These are phyloP conservation scores for Clamator glandarius DNA, from an alignment of 2,797 vertebrate genomes.

Conservation along the genomic window DNA sequence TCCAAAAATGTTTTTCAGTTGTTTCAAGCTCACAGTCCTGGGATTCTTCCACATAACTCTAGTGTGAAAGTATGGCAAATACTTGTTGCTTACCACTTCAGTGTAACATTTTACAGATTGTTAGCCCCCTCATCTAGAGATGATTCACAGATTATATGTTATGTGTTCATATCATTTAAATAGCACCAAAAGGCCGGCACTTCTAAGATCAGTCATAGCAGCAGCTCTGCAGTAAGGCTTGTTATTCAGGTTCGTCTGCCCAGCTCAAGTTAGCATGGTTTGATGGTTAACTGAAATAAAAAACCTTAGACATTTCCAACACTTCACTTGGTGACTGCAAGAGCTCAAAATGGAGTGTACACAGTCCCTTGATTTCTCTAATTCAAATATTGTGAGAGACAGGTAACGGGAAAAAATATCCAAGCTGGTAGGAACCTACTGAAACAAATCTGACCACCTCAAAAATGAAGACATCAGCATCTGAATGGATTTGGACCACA, in stretches of 20 bases:
- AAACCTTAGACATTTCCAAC: not conserved
- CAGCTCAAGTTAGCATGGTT: not conserved
- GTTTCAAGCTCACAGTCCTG: not conserved
- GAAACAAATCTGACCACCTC: not conserved
- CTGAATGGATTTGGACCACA: not conserved
- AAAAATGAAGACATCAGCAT: not conserved
- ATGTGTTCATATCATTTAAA: not conserved
- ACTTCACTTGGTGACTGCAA: not conserved
- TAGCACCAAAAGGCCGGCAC: not conserved
- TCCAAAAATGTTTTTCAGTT: constrained; percentile 1
- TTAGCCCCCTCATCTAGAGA: not conserved
- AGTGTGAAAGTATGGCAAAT: not conserved
- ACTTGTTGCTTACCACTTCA: not conserved
- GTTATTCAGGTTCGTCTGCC: not conserved
- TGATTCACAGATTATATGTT: not conserved
- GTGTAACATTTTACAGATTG: not conserved
- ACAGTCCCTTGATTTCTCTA: not conserved
- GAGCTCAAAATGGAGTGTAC: not conserved
- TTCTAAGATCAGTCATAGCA: not conserved
- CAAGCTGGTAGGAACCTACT: not conserved
- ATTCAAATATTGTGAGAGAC: not conserved
- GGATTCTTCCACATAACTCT: not conserved
- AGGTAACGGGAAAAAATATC: not conserved
- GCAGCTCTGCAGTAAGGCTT: not conserved
- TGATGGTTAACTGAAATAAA: not conserved